These are phyloP conservation scores for Nomada fabriciana DNA, from an alignment of 2,888 invertebrate species.

Conservation along the genomic window DNA sequence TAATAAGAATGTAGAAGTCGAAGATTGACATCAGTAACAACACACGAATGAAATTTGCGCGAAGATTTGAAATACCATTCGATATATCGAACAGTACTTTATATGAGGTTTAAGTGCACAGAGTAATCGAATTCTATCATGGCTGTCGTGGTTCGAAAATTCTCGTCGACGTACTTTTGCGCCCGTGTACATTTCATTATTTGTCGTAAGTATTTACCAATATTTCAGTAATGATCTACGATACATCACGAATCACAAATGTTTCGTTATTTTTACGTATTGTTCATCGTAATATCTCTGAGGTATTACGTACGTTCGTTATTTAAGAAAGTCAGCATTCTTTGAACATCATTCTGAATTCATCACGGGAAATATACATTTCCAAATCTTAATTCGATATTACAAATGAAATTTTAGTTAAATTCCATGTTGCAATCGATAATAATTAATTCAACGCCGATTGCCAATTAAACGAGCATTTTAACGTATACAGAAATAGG, in stretches of 20 bases:
- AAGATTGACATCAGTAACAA: conserved; percentile 39
- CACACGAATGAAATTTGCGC: conserved; percentile 35
- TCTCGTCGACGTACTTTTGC: conserved; percentile 47
- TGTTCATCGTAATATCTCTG: conserved; percentile 57
- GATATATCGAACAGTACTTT: conserved; percentile 28
- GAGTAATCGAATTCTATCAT: conserved; percentile 15
- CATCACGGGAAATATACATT: conserved; percentile 28
- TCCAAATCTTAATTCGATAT: conserved; percentile 38
- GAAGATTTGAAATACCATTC: conserved; percentile 12
- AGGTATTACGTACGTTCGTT: conserved; percentile 59
- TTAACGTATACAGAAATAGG: conserved; percentile 3
- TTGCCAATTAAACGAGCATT: conserved; percentile 37
- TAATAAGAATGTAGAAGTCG: conserved; percentile 53
- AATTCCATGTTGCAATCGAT: conserved; percentile 31
- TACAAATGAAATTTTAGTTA: conserved; percentile 38
- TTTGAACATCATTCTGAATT: conserved; percentile 41
- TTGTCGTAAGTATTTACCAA: conserved; percentile 60
- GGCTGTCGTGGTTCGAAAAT: conserved; percentile 40
- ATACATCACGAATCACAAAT: conserved; percentile 62
- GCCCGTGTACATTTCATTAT: conserved; percentile 53
- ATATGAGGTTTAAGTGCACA: conserved; percentile 27
- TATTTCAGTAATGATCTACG: conserved; percentile 56
- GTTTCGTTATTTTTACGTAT: conserved; percentile 62
- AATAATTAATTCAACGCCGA: conserved; percentile 26
- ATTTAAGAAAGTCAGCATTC: conserved; percentile 50